A percentile compares a stretch with the other conserved stretches of the same genome.
Conservation (phyloP, 2,797 vertebrate species). For the Hoplostethus mediterraneus region DNA sequence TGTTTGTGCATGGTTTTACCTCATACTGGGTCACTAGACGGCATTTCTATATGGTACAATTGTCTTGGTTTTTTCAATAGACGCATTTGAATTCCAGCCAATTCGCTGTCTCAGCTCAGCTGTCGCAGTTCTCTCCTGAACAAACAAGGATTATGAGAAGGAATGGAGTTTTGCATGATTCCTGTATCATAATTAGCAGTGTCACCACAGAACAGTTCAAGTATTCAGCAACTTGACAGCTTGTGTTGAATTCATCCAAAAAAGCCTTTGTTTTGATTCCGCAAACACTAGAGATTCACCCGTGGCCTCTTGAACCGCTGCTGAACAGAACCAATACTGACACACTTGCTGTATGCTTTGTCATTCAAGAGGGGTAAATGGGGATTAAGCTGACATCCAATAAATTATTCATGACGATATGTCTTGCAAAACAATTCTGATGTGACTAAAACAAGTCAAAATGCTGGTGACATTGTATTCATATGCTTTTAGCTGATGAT, state of each 20-base stretch:
- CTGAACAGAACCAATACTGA: slow-evolving; percentile 41
- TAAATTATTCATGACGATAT: slow-evolving; percentile 75
- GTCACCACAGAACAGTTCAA: neutral
- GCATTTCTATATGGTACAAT: neutral
- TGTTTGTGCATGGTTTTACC: neutral
- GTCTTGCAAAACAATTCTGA: slow-evolving; percentile 67
- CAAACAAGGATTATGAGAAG: slow-evolving; percentile 5
- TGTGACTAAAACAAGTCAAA: slow-evolving; percentile 69
- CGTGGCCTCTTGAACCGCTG: slow-evolving; percentile 33
- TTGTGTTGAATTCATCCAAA: slow-evolving; percentile 20
- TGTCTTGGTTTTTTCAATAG: neutral
- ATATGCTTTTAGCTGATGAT: slow-evolving; percentile 39
- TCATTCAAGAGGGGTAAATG: slow-evolving; percentile 66
- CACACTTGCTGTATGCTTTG: slow-evolving; percentile 44
- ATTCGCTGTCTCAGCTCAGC: neutral
- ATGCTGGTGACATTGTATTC: slow-evolving; percentile 44
- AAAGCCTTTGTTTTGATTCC: slow-evolving; percentile 32
- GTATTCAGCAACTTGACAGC: slow-evolving; percentile 1
- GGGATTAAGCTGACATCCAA: slow-evolving; percentile 71
- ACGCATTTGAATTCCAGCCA: slow-evolving; percentile 8
- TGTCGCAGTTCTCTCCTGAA: neutral
- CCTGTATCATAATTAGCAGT: slow-evolving; percentile 6
- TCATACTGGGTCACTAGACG: neutral
- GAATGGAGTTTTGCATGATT: neutral
- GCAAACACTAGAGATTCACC: slow-evolving; percentile 36